A percentile compares a stretch with the other conserved stretches of the same genome.
phyloP scores from a whole-genome alignment of 2,797 vertebrate species.

The Gorsachius magnificus region DNA sequence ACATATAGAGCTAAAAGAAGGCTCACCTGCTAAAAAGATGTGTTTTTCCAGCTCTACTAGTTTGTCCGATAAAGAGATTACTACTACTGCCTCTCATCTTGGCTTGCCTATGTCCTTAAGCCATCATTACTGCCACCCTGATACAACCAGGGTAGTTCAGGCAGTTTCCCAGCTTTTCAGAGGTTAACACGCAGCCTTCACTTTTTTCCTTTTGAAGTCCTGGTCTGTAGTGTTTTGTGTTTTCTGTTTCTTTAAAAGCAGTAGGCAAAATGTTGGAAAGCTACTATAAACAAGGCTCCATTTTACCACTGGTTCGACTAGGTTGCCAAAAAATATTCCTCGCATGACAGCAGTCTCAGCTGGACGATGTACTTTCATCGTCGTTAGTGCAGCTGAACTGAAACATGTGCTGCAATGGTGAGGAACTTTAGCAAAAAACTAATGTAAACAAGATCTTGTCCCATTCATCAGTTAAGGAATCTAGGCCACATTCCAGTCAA shows the following conservation, averaged over 20 bases:
- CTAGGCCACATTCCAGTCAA: conserved; percentile 23
- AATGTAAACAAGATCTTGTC: conserved; percentile 4
- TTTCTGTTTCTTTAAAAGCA: neutral
- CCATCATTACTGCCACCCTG: neutral
- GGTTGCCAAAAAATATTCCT: neutral
- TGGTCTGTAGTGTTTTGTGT: neutral
- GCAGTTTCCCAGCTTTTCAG: neutral
- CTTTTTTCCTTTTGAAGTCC: neutral
- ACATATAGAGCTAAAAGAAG: neutral
- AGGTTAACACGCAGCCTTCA: neutral
- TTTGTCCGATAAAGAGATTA: neutral
- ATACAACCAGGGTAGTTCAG: rapidly evolving
- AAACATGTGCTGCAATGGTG: neutral
- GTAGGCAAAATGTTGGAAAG: neutral
- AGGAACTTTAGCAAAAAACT: neutral
- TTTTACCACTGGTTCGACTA: neutral
- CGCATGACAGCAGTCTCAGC: neutral
- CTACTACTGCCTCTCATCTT: neutral
- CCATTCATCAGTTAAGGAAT: conserved; percentile 4
- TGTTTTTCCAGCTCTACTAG: neutral
- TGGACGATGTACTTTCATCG: neutral
- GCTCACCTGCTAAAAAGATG: neutral
- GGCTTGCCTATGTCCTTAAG: neutral
- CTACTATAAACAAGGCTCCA: neutral
- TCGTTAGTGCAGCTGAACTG: neutral